Conservation (phyloP, 2,888 invertebrate genomes). For the Sarcophaga subvicina region DNA sequence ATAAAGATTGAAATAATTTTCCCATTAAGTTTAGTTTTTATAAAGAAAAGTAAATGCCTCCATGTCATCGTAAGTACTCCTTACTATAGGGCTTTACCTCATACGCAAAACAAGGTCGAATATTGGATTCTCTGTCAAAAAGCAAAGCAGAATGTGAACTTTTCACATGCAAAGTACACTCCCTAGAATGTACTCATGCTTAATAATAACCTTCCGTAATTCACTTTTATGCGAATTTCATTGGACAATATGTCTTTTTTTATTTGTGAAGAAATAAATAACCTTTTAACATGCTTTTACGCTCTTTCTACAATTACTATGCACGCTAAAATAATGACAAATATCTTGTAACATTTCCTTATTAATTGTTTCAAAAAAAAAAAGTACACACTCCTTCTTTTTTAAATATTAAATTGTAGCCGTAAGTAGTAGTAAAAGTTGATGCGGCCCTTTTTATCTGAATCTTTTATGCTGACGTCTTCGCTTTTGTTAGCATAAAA, state of each 20-base stretch:
- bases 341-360: neutral
- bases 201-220: neutral
- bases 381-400: neutral
- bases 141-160: too few species aligned
- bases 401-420: constrained; percentile 30
- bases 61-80: too few species aligned
- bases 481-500: constrained; percentile 24
- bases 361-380: neutral
- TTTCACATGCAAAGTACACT: constrained; percentile 9
- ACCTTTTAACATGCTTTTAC: constrained; percentile 43
- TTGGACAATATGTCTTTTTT: neutral
- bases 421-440: constrained; percentile 15
- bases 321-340: neutral
- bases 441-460: constrained; percentile 15
- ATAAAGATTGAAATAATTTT: too few species aligned
- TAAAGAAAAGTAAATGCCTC: too few species aligned
- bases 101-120: too few species aligned
- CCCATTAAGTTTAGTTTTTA: too few species aligned
- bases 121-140: too few species aligned
- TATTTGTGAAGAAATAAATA: constrained; percentile 8
- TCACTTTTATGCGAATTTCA: constrained; percentile 15
- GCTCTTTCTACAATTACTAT: neutral
- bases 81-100: too few species aligned
- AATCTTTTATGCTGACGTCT: constrained; percentile 38
- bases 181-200: constrained; percentile 18